A percentile compares a stretch with the other conserved stretches of the same genome.
These are phyloP conservation scores for Limosa lapponica DNA, from an alignment of 2,797 vertebrate species.

Conservation along the genomic window DNA sequence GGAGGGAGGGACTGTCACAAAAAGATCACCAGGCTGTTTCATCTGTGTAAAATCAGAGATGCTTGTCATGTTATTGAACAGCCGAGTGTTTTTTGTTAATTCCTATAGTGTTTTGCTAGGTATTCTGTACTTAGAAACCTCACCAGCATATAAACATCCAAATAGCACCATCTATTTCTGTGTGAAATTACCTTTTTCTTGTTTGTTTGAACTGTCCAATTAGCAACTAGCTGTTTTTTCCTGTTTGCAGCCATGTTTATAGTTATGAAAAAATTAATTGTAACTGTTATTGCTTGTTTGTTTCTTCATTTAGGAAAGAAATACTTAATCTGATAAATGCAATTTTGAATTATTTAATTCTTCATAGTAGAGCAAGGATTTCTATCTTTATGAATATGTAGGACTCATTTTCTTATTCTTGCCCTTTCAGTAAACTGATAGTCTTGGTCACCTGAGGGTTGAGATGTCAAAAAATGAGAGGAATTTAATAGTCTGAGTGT, in stretches of 20 bases:
- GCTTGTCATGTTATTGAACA: not conserved
- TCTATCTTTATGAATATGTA: not conserved
- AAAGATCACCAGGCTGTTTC: constrained; percentile 28
- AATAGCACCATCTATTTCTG: not conserved
- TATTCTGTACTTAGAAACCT: not conserved
- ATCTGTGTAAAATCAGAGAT: constrained; percentile 35
- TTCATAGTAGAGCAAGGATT: not conserved
- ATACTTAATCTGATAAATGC: not conserved
- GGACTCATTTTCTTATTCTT: not conserved
- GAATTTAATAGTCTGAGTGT: not conserved
- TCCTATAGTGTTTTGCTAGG: not conserved
- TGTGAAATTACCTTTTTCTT: not conserved
- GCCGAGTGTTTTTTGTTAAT: constrained; percentile 21
- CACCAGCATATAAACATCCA: not conserved
- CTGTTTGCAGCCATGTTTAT: not conserved
- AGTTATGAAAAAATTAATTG: not conserved
- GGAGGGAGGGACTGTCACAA: not conserved
- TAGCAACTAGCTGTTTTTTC: not conserved
- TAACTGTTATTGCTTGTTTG: not conserved
- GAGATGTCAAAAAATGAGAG: not conserved
- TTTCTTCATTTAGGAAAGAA: not conserved
- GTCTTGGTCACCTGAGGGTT: not conserved
- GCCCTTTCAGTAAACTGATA: not conserved
- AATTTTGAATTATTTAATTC: not conserved
- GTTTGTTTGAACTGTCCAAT: not conserved